A percentile compares a stretch with the other conserved stretches of the same genome.
Evolutionary conservation across 2,113 vertebrate species (phyloP).

Genomic region (Vicugna pacos): DNA sequence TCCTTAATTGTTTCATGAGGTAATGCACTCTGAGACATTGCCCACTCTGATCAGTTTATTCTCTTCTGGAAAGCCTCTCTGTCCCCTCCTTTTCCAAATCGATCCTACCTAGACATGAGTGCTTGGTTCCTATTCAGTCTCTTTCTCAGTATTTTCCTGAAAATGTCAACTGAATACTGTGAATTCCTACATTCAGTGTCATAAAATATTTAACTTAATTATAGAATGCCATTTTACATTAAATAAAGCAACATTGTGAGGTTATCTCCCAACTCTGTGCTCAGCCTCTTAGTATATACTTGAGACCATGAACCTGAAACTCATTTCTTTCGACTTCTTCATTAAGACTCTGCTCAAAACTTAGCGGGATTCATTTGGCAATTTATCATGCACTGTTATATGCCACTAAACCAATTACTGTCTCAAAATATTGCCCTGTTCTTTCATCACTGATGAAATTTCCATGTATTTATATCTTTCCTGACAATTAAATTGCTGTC

Average conservation of each 20-base stretch:
- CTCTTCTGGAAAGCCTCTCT: neutral
- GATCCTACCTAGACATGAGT: neutral
- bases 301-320: neutral
- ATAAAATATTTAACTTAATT: neutral
- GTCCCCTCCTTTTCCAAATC: neutral
- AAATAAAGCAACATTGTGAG: neutral
- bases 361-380: conserved; percentile 21
- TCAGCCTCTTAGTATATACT: neutral
- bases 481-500: neutral
- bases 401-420: neutral
- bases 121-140: neutral
- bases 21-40: neutral
- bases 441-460: neutral
- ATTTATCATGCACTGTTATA: neutral
- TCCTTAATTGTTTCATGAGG: neutral
- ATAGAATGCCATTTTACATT: neutral
- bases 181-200: neutral
- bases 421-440: conserved; percentile 1
- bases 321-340: conserved; percentile 10
- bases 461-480: neutral
- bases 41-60: neutral
- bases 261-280: neutral
- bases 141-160: neutral
- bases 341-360: neutral
- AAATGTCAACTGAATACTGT: neutral